phyloP scores from a whole-genome alignment of 2,888 invertebrate genomes.

The Homarus gammarus region DNA sequence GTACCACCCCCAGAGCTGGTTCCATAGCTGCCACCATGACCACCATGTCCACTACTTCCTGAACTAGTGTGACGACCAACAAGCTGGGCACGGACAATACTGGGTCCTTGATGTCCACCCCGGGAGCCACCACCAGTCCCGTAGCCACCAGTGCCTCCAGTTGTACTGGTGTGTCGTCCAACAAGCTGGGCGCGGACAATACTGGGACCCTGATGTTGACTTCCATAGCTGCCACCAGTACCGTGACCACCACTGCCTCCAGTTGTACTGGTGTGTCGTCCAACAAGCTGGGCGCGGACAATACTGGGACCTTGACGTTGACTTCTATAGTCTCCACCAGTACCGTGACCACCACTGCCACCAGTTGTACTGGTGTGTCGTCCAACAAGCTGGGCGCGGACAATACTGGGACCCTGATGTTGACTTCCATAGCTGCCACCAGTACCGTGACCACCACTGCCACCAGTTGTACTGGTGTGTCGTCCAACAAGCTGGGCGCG shows the following conservation, averaged over 20 bases:
- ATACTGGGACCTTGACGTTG: not conserved
- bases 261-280: no score
- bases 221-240: no score
- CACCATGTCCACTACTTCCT: not conserved
- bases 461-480: not conserved
- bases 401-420: not conserved
- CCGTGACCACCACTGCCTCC: no score
- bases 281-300: not conserved
- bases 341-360: not conserved
- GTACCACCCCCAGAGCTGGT: not conserved
- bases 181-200: no score
- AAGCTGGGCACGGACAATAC: no score
- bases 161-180: no score
- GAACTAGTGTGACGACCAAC: not conserved
- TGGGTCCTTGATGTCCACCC: no score
- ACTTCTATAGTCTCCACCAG: not conserved
- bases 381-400: not conserved
- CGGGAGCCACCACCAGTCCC: no score
- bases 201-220: no score
- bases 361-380: not conserved
- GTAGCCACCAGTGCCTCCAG: no score
- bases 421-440: not conserved
- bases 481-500: not conserved
- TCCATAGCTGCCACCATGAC: not conserved
- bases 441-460: not conserved